These are phyloP conservation scores for Sesia apiformis DNA, from an alignment of 2,888 invertebrate species.

Conservation along the genomic window DNA sequence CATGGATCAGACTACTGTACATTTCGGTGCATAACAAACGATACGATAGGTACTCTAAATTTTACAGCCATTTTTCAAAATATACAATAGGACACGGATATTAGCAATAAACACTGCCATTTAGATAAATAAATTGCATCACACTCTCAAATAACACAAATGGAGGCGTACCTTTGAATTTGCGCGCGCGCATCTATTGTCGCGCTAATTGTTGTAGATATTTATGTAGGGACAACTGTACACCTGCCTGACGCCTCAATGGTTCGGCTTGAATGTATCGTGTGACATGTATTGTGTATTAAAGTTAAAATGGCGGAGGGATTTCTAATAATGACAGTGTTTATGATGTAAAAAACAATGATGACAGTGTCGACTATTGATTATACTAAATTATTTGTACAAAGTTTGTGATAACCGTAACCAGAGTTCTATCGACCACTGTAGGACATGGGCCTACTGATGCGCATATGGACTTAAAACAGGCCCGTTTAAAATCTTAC, in stretches of 20 bases:
- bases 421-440: too few species aligned
- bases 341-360: not conserved
- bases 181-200: conserved; percentile 33
- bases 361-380: too few species aligned
- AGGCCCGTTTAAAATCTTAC: too few species aligned
- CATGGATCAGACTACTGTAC: too few species aligned
- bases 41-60: too few species aligned
- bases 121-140: not conserved
- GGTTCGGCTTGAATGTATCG: not conserved
- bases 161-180: conserved; percentile 22
- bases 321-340: not conserved
- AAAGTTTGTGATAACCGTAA: too few species aligned
- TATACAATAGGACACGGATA: not conserved
- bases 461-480: too few species aligned
- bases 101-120: not conserved
- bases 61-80: too few species aligned
- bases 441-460: too few species aligned
- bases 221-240: conserved; percentile 22
- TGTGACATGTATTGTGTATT: not conserved
- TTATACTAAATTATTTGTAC: too few species aligned
- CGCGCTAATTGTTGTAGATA: conserved; percentile 29
- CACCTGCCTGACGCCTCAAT: conserved; percentile 23
- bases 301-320: not conserved
- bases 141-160: not conserved
- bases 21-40: too few species aligned